These are phyloP conservation scores for Ips nitidus DNA, from an alignment of 1,140 invertebrate species.

Conservation along the genomic window DNA sequence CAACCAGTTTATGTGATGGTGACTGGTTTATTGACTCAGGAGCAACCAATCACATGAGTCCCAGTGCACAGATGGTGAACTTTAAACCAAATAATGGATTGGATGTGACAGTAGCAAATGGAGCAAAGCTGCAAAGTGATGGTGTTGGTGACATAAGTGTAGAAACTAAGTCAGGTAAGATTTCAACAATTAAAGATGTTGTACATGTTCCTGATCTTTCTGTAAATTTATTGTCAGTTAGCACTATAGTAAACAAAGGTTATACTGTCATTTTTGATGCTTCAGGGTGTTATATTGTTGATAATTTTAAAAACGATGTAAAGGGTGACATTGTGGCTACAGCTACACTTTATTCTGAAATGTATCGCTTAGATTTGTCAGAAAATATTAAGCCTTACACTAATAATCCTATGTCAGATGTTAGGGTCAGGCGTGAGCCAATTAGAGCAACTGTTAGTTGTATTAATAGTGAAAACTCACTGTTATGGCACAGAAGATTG, in stretches of 20 bases:
- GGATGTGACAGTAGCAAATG: no score
- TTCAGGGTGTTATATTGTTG: slow-evolving; percentile 21
- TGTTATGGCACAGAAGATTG: slow-evolving; percentile 35
- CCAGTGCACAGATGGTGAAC: slow-evolving; percentile 52
- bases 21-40: slow-evolving; percentile 28
- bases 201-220: slow-evolving; percentile 32
- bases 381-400: no score
- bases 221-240: slow-evolving; percentile 34
- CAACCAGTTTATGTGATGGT: background rate
- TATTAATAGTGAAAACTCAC: no score
- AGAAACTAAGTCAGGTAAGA: background rate
- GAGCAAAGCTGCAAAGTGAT: background rate
- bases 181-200: slow-evolving; percentile 24
- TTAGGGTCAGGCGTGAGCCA: no score
- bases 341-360: slow-evolving; percentile 16
- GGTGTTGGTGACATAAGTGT: background rate
- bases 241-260: slow-evolving; percentile 27
- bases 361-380: slow-evolving; percentile 24
- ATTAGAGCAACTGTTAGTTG: no score
- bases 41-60: slow-evolving; percentile 22
- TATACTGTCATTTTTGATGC: slow-evolving; percentile 25
- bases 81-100: slow-evolving; percentile 29
- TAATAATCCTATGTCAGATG: no score
- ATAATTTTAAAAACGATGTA: no score
- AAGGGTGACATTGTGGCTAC: slow-evolving; percentile 27